Conservation (phyloP, 2,113 vertebrate species). For the Scomber colias region DNA sequence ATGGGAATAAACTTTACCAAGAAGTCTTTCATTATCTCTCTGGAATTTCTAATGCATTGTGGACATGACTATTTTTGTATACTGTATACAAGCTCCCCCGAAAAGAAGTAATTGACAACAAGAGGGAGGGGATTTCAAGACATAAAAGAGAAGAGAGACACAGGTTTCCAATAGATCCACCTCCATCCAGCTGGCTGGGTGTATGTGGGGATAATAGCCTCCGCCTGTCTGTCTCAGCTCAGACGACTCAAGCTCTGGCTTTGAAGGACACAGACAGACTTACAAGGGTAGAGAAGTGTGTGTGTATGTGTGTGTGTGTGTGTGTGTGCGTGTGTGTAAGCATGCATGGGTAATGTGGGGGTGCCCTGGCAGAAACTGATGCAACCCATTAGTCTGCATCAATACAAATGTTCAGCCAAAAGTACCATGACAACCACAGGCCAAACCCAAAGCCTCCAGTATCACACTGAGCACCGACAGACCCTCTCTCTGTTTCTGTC, state of each 20-base stretch:
- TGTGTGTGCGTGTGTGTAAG: conserved; percentile 8
- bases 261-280: conserved; percentile 32
- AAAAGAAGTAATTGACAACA: conserved; percentile 6
- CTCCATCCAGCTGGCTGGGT: conserved; percentile 5
- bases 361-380: conserved; percentile 39
- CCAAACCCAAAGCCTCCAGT: conserved; percentile 57
- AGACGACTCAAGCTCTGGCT: conserved; percentile 15
- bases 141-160: neutral
- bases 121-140: neutral
- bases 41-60: too few species aligned
- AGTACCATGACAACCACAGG: conserved; percentile 74
- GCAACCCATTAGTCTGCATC: conserved; percentile 68
- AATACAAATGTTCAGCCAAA: conserved; percentile 68
- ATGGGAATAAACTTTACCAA: too few species aligned
- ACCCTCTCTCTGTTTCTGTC: conserved; percentile 31
- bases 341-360: conserved; percentile 22
- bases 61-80: too few species aligned
- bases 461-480: conserved; percentile 56
- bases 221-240: conserved; percentile 37
- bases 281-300: conserved; percentile 7
- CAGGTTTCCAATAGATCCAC: conserved; percentile 23
- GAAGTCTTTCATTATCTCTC: too few species aligned
- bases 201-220: conserved; percentile 19
- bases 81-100: neutral
- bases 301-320: neutral